Evolutionary conservation across 2,888 invertebrate species (phyloP).

Genomic region (Choristoneura rosaceana): DNA sequence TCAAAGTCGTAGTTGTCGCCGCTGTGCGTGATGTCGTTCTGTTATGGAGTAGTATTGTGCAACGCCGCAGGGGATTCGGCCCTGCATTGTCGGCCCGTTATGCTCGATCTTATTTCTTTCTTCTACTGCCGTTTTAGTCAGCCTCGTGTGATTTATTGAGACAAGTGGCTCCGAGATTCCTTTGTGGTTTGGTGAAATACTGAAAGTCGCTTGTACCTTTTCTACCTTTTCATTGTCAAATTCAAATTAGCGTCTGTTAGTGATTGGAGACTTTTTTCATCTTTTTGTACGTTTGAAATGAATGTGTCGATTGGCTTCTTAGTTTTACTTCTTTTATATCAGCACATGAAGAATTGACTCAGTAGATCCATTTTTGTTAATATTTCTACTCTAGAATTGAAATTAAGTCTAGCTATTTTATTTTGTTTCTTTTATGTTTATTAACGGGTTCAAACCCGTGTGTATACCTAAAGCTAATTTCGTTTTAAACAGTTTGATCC

Average conservation of each 20-base stretch:
- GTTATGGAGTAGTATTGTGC: conserved; percentile 64
- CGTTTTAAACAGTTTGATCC: too few species aligned
- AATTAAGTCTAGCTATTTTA: too few species aligned
- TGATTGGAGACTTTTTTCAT: background rate
- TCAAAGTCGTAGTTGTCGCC: background rate
- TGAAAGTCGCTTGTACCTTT: conserved; percentile 4
- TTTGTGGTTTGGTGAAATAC: background rate
- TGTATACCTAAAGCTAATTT: too few species aligned
- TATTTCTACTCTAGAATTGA: too few species aligned
- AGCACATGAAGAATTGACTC: background rate
- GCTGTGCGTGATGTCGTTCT: conserved; percentile 48
- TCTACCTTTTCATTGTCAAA: conserved; percentile 3
- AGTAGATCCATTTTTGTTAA: background rate
- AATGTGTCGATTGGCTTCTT: background rate
- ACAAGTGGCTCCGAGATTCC: conserved; percentile 16
- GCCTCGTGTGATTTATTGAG: conserved; percentile 39
- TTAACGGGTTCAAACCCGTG: too few species aligned
- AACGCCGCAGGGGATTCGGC: conserved; percentile 63
- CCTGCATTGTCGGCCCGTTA: conserved; percentile 61
- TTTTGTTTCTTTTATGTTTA: too few species aligned
- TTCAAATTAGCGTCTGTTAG: conserved; percentile 8
- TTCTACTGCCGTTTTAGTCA: conserved; percentile 47
- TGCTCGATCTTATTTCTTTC: conserved; percentile 49
- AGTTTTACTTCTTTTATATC: too few species aligned
- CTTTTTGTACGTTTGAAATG: background rate